Percentiles rank a stretch among this genome's conserved stretches.
phyloP scores from a whole-genome alignment of 1,140 invertebrate genomes.

The Tetramorium simillimum region DNA sequence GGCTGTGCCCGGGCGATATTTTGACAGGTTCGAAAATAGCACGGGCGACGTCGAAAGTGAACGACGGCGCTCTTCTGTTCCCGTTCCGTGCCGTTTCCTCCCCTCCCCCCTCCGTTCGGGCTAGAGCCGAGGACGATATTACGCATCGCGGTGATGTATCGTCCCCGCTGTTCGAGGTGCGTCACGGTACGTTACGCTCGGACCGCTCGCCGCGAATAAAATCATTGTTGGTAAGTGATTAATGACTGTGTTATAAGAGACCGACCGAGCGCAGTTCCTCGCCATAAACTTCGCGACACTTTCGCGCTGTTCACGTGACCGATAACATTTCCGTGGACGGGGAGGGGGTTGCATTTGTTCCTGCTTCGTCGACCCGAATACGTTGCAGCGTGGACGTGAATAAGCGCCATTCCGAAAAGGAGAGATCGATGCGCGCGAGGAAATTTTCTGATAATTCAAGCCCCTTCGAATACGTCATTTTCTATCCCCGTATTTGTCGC shows the following conservation, averaged over 20 bases:
- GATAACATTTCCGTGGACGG: slow-evolving; percentile 51
- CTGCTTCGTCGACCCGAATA: background rate
- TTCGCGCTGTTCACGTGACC: slow-evolving; percentile 65
- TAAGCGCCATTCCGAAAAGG: background rate
- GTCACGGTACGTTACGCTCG: slow-evolving; percentile 76
- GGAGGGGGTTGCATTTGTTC: background rate
- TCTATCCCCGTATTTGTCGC: background rate
- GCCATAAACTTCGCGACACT: slow-evolving; percentile 70
- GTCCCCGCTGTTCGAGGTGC: slow-evolving; percentile 69
- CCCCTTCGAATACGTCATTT: background rate
- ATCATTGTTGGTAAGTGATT: slow-evolving; percentile 81
- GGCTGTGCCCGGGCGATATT: slow-evolving; percentile 54
- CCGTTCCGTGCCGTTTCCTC: slow-evolving; percentile 57
- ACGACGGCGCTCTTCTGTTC: slow-evolving; percentile 53
- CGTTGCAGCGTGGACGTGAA: background rate
- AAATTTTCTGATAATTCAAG: background rate
- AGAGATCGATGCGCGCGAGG: background rate
- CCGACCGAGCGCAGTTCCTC: slow-evolving; percentile 62
- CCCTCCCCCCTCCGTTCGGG: background rate
- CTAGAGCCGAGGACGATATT: slow-evolving; percentile 68
- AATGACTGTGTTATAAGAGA: slow-evolving; percentile 74
- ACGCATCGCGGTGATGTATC: slow-evolving; percentile 77
- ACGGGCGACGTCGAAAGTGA: slow-evolving; percentile 55
- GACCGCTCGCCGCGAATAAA: slow-evolving; percentile 79
- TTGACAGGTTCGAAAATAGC: slow-evolving; percentile 69